Evolutionary conservation across 2,113 vertebrate genomes (phyloP), one percentile per base, ranked within the genome.

Genomic region (Polyodon spathula): DNA sequence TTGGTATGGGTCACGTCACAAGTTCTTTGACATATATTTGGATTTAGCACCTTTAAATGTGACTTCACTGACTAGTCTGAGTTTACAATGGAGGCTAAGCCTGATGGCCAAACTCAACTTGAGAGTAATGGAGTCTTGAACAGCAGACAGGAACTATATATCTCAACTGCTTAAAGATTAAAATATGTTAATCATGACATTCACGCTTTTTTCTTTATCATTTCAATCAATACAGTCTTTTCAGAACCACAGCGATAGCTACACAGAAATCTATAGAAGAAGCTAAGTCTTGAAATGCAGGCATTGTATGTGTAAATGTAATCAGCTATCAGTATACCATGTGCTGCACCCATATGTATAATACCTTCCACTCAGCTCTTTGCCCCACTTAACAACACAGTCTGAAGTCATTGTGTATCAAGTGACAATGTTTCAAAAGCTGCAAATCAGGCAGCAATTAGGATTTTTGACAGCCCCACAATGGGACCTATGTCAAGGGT

Each of bases 401-500:
- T 50, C n/a, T 50, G 46, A 50, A n/a, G 46, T 50, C 46, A 50
- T 50, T 50, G 46, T 50, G 11, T 50, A 50, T 10, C 46, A 50
- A 50, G 46, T 50, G 46, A 50, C 46, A 50, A 50, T 10, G 11
- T 10, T 5, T 14, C 11, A 50, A 50, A 50, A 12, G 4, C 46
- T 50, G 11, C 46, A 50, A 12, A 50, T 50, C 46, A 50, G 46
- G 11, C 46, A 50, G 10, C 46, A 50, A 14, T n/a, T 50, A 7
- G 46, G 6, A 10, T 50, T 50, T 50, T 12, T 50, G 46, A 50
- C 46, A 50, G 46, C 7, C 11, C 7, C 46, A 50, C 46, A 50
- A 50, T 14, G 46, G 11, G 7, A 4, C 46, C n/a, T 10, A 10
- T 50, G n/a, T 50, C n/a, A 50, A n/a, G 10, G 5, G 46, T 5